Evolutionary conservation across 2,797 vertebrate species (phyloP), one percentile per base, ranked within the genome.

Genomic region (Sebastes elongatus): DNA sequence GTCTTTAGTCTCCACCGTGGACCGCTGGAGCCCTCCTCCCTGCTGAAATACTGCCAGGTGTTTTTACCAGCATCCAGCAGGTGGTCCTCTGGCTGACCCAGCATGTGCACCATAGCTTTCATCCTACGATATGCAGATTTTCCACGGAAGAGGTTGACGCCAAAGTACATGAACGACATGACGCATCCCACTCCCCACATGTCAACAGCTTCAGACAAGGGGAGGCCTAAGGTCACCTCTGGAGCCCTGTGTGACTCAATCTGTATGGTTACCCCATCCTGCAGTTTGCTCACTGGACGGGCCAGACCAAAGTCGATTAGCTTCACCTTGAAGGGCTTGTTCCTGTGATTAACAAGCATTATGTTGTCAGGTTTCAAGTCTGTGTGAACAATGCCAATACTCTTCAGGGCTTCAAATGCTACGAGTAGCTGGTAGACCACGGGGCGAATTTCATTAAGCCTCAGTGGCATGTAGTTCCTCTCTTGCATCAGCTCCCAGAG

Each of bases 341-440:
- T 25, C 13, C 57, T 33, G 18, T 83, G 78, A 20, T 71, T 78
- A 13, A 81, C 60, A 5, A 83, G 33, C 76, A 86, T 83, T 2
- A 86, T 32, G 28, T 86, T 86, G 65, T 80, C 61, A 1, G 70
- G 42, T 20, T 80, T 86, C 6, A 83, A 6, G 42, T 86, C 80
- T 3, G 53, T 6, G 33, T 86, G 81, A 7, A 80, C 3, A 13
- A 83, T 74, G 16, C 81, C 70, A 4, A 71, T 25, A 6, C 6
- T 11, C 14, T 63, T 71, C 8, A 86, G 69, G 14, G 81, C 62
- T 5, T 83, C 56, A 8, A 83, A 59, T 13, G 70, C 65, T 25
- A 77, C n/a, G 0, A 81, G 55, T 5, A 77, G 35, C 46, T 86
- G 77, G 2, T 76, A 33, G n/a, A 33, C 14, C 5, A 77, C 11